A percentile compares a stretch with the other conserved stretches of the same genome.
Conservation (phyloP, 2,888 invertebrate species). For the Cantharis rufa region DNA sequence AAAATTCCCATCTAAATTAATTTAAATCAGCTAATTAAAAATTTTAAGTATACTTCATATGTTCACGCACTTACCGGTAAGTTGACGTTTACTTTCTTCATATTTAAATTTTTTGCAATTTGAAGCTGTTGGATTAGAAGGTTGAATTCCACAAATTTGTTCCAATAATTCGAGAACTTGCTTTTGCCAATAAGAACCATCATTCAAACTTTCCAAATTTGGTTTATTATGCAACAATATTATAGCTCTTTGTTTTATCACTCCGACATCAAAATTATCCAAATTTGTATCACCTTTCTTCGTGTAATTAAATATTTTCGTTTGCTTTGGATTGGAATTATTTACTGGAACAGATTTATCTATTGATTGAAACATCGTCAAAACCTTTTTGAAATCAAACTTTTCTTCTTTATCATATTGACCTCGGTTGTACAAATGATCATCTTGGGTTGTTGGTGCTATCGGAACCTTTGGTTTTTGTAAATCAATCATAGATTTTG, state of each 20-base stretch:
- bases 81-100: not conserved
- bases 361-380: conserved; percentile 13
- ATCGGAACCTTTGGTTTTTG: not conserved
- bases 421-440: not conserved
- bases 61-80: not conserved
- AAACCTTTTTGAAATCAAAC: conserved; percentile 14
- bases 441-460: not conserved
- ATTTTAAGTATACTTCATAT: not conserved
- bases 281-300: not conserved
- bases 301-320: not conserved
- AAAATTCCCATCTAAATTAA: not conserved
- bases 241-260: not conserved
- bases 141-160: not conserved
- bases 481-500: conserved; percentile 17
- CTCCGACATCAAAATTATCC: not conserved
- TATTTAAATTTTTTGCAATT: not conserved
- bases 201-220: not conserved
- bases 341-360: not conserved
- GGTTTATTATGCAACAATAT: not conserved
- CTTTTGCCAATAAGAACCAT: not conserved
- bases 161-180: not conserved
- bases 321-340: not conserved
- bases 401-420: not conserved
- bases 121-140: not conserved
- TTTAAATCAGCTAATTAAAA: not conserved